Conservation (phyloP, 2,888 invertebrate species). For the Drosophila cognata region DNA sequence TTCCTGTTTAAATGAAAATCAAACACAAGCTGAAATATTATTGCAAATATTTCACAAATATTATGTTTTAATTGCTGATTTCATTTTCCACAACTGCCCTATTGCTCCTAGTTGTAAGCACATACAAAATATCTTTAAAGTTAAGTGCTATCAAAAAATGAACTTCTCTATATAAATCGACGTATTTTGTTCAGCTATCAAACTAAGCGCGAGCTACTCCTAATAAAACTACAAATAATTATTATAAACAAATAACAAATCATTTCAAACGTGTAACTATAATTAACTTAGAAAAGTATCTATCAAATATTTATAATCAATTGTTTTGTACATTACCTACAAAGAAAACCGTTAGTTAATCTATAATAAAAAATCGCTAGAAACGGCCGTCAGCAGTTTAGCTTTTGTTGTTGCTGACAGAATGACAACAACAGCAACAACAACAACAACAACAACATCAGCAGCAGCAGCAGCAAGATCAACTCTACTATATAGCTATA, state of each 20-base stretch:
- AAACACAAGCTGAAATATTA: not conserved
- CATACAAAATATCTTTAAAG: constrained; percentile 1
- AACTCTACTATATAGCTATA: constrained; percentile 52
- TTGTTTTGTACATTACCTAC: constrained; percentile 1
- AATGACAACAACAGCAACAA: constrained; percentile 55
- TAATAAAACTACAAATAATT: constrained; percentile 27
- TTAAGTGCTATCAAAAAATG: not conserved
- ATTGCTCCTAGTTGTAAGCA: constrained; percentile 19
- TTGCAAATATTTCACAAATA: not conserved
- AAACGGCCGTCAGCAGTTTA: constrained; percentile 54
- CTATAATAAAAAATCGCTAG: constrained; percentile 6
- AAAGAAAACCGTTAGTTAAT: constrained; percentile 14
- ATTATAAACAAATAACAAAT: not conserved
- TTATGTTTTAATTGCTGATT: not conserved
- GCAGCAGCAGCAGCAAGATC: constrained; percentile 49
- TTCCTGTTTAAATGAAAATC: not conserved
- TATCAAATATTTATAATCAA: not conserved
- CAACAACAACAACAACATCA: constrained; percentile 32
- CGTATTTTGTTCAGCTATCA: constrained; percentile 13
- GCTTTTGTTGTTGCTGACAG: constrained; percentile 54
- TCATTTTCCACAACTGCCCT: constrained; percentile 23
- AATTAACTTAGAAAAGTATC: not conserved
- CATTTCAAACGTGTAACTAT: not conserved
- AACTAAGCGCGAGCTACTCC: constrained; percentile 42
- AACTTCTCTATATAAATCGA: not conserved